These are phyloP conservation scores for Apotomis capreana DNA, from an alignment of 2,888 invertebrate genomes.

Conservation along the genomic window DNA sequence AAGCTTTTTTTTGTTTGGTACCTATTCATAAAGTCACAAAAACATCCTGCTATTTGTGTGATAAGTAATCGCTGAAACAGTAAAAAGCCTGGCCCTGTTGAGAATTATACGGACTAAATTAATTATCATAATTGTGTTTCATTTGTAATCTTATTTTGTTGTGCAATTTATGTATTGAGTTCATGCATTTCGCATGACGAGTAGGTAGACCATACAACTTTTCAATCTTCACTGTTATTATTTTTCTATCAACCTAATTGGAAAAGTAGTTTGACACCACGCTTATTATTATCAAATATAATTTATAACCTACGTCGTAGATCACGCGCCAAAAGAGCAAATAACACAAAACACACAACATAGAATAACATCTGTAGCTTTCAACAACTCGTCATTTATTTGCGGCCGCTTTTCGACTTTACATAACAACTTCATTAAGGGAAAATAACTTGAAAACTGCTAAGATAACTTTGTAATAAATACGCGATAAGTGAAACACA, in stretches of 20 bases:
- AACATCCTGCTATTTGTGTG: too few species aligned
- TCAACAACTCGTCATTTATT: constrained; percentile 26
- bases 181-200: too few species aligned
- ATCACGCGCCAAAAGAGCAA: constrained; percentile 15
- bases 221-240: not conserved
- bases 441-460: constrained; percentile 4
- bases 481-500: not conserved
- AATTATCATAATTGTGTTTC: too few species aligned
- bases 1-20: too few species aligned
- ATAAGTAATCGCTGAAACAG: too few species aligned
- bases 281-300: not conserved
- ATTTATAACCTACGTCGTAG: constrained; percentile 1
- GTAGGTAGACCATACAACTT: too few species aligned
- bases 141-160: too few species aligned
- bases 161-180: too few species aligned
- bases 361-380: constrained; percentile 32
- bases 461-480: constrained; percentile 11
- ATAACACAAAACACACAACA: constrained; percentile 24
- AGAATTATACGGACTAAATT: too few species aligned
- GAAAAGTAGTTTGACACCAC: not conserved
- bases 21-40: too few species aligned
- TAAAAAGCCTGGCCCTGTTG: too few species aligned
- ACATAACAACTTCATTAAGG: constrained; percentile 9
- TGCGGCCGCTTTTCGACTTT: constrained; percentile 4
- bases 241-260: not conserved